Evolutionary conservation across 2,797 vertebrate genomes (phyloP), one percentile per base, ranked within the genome.

Genomic region (Gila robusta): DNA sequence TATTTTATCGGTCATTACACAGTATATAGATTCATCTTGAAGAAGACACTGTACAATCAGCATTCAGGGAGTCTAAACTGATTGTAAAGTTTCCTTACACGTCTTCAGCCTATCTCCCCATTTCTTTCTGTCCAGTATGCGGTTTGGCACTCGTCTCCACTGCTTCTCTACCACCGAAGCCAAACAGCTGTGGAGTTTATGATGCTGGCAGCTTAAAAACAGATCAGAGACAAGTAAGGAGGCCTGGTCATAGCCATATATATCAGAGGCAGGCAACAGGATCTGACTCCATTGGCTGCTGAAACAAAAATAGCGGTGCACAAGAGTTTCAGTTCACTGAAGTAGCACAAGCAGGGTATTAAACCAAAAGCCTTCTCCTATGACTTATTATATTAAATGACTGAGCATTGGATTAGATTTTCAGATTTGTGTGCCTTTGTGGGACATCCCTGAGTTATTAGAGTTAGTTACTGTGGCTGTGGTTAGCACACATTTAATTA

Each of bases 121-220:
- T 82, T 73, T 77, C 71, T 71, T 54, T 64, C 39, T 72, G 39
- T 86, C 28, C 62, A 64, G 69, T 39, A 62, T 52, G 39, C 76
- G 74, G 74, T 88, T 88, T 91, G 87, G 82, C 86, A 81, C 67
- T 83, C 54, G 21, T 52, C 49, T 77, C 59, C 49, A 12, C 78
- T 72, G 85, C 79, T 89, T 26, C 41, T 83, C 83, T 23, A 32
- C 78, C 85, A 89, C 66, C 82, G 82, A 83, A 91, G 86, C 87
- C 77, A 84, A 90, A 88, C 88, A 91, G 89, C 88, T 89, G 88
- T 90, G 82, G 79, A 85, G 70, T 70, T 85, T 88, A 86, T 78
- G 83, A 78, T 79, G 49, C 82, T 88, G 84, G 81, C 84, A 73
- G 79, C 74, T 83, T 83, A 83, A 86, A 88, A 83, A 89, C 66